phyloP scores from a whole-genome alignment of 2,888 invertebrate species.

The Watsonalla cultraria region DNA sequence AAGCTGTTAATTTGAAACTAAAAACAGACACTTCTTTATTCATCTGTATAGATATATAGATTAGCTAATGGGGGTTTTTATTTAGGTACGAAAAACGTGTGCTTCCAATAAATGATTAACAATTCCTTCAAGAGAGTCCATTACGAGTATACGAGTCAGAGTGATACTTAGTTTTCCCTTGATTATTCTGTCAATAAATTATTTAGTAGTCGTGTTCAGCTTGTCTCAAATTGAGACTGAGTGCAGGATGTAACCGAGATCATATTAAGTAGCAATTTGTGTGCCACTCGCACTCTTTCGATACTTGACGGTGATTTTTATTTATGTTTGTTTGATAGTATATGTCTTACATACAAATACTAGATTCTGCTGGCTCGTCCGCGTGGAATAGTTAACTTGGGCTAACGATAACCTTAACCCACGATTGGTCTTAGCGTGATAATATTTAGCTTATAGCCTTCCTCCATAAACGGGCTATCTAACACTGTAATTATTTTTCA shows the following conservation, averaged over 20 bases:
- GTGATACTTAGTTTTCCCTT: not conserved
- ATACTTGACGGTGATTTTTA: not conserved
- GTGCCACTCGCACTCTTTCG: not conserved
- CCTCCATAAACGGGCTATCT: too few species aligned
- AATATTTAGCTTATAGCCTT: too few species aligned
- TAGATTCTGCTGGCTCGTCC: not conserved
- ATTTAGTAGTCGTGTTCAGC: conserved; percentile 33
- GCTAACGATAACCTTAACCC: too few species aligned
- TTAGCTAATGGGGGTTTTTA: not conserved
- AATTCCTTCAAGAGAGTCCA: not conserved
- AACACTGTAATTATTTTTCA: too few species aligned
- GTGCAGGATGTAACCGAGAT: conserved; percentile 47
- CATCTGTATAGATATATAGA: too few species aligned
- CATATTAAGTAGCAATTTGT: conserved; percentile 35
- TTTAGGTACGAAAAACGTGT: not conserved
- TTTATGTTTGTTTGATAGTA: too few species aligned
- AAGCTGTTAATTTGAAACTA: too few species aligned
- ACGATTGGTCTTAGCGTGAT: too few species aligned
- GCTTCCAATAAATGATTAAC: not conserved
- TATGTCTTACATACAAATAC: too few species aligned
- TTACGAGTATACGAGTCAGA: not conserved
- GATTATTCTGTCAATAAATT: conserved; percentile 25
- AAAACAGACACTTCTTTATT: too few species aligned
- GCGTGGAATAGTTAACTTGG: not conserved
- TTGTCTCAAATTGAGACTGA: conserved; percentile 44